Evolutionary conservation across 2,888 invertebrate species (phyloP).

Genomic region (Deilephila elpenor): DNA sequence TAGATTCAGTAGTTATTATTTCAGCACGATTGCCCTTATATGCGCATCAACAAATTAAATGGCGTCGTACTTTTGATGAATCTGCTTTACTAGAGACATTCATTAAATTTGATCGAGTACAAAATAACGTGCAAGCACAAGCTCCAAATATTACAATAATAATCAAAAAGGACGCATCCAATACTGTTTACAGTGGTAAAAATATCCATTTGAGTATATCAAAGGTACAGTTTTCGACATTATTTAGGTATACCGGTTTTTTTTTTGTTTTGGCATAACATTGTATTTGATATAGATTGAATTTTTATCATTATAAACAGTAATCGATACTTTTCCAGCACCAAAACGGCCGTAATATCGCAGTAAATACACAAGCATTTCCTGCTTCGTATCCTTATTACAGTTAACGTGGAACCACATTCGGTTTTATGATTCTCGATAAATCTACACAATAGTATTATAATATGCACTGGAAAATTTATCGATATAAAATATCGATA

Average conservation of each 20-base stretch:
- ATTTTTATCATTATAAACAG: conserved; percentile 52
- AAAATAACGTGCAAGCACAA: conserved; percentile 58
- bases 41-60: background rate
- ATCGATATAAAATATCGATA: background rate
- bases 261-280: background rate
- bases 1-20: too few species aligned
- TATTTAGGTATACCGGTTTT: background rate
- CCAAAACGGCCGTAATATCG: conserved; percentile 64
- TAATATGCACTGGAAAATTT: background rate
- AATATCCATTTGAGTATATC: conserved; percentile 11
- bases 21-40: background rate
- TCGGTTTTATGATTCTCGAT: conserved; percentile 7
- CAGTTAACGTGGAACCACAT: background rate
- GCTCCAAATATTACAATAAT: conserved; percentile 55
- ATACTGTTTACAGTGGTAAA: conserved; percentile 54
- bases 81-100: background rate
- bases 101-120: conserved; percentile 25
- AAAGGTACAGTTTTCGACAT: background rate
- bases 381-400: conserved; percentile 33
- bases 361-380: conserved; percentile 45
- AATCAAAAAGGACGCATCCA: conserved; percentile 47
- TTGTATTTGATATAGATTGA: background rate
- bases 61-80: background rate
- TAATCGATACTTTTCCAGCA: conserved; percentile 63
- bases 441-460: background rate